A percentile compares a stretch with the other conserved stretches of the same genome.
Conservation (phyloP, 1,140 invertebrate genomes). For the Lethrus apterus region DNA sequence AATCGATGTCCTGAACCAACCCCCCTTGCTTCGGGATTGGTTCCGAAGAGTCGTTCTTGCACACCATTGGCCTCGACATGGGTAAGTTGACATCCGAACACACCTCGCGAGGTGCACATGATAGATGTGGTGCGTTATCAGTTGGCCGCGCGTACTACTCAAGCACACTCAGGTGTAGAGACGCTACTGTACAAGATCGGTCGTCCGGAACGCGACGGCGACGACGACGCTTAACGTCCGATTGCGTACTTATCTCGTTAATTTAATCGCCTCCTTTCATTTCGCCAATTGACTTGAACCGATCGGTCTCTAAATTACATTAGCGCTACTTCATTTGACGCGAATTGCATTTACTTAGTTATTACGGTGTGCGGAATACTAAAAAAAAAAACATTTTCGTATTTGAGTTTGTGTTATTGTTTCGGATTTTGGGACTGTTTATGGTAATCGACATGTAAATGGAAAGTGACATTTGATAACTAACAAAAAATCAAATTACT, state of each 20-base stretch:
- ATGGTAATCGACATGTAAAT: constrained; percentile 2
- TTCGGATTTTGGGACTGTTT: not conserved
- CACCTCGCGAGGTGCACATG: constrained; percentile 19
- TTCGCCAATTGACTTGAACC: constrained; percentile 15
- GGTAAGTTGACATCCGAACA: constrained; percentile 16
- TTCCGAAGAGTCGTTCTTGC: constrained; percentile 9
- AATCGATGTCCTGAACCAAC: constrained; percentile 32
- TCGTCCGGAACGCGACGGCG: constrained; percentile 9
- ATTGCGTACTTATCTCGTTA: constrained; percentile 13
- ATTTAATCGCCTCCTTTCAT: constrained; percentile 16
- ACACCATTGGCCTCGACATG: constrained; percentile 21
- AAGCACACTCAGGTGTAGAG: constrained; percentile 19
- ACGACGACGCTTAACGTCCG: constrained; percentile 14
- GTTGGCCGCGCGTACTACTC: constrained; percentile 20
- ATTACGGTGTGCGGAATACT: not conserved
- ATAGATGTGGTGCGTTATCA: constrained; percentile 25
- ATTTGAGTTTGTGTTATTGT: not conserved
- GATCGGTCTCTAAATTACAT: constrained; percentile 12
- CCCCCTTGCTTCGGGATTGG: constrained; percentile 24
- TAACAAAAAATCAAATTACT: too few relatives aligned
- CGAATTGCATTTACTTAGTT: constrained; percentile 1
- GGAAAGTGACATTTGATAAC: constrained; percentile 10
- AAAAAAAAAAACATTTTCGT: not conserved
- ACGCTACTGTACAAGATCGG: constrained; percentile 9
- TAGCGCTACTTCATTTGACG: constrained; percentile 3